Conservation (phyloP, 2,888 invertebrate genomes). For the Sesamia inferens region DNA sequence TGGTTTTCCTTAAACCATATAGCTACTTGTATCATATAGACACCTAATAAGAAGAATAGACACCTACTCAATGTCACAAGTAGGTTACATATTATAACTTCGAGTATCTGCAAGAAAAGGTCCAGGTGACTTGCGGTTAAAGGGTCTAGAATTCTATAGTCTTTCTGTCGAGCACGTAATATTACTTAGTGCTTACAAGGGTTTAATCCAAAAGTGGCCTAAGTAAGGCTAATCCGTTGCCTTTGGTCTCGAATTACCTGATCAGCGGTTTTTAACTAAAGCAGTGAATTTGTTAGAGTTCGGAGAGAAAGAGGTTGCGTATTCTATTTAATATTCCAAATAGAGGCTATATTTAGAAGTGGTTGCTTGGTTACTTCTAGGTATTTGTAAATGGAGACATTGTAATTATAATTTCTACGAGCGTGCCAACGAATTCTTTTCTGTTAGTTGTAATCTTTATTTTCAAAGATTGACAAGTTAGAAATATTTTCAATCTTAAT, state of each 20-base stretch:
- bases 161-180: slow-evolving; percentile 39
- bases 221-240: slow-evolving; percentile 51
- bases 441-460: not conserved
- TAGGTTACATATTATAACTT: slow-evolving; percentile 8
- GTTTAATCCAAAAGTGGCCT: slow-evolving; percentile 52
- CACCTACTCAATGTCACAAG: slow-evolving; percentile 20
- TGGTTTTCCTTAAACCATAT: too few species aligned
- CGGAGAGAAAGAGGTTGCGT: slow-evolving; percentile 28
- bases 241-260: slow-evolving; percentile 49
- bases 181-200: slow-evolving; percentile 59
- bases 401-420: not conserved
- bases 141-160: slow-evolving; percentile 33
- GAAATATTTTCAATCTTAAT: not conserved
- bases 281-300: slow-evolving; percentile 49
- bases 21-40: not conserved
- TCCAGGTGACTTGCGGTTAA: slow-evolving; percentile 41
- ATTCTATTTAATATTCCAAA: slow-evolving; percentile 32
- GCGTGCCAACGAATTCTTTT: too few species aligned
- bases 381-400: not conserved
- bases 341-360: not conserved
- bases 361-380: not conserved
- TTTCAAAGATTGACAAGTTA: not conserved
- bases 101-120: slow-evolving; percentile 26
- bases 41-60: slow-evolving; percentile 12
- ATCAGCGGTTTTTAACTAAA: slow-evolving; percentile 63